phyloP scores from a whole-genome alignment of 35 echinoderm and acorn worm species.

The Chiridota heheva region DNA sequence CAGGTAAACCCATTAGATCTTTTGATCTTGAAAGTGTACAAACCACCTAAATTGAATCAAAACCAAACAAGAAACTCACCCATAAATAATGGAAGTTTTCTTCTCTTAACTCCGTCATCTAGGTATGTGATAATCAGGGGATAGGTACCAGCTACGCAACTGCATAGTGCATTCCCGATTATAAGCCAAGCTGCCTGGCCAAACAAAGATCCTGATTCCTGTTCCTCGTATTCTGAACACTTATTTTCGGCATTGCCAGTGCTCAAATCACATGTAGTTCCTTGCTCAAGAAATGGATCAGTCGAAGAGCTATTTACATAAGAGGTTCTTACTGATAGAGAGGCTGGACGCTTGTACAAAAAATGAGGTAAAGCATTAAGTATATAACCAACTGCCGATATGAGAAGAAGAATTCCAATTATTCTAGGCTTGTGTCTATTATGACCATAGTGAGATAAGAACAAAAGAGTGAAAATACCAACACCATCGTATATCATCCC shows the following conservation, averaged over 20 bases:
- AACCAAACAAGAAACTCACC: constrained; percentile 41
- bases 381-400: constrained; percentile 52
- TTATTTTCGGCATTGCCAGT: neutral
- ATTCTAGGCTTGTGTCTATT: constrained; percentile 76
- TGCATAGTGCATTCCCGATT: constrained; percentile 60
- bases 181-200: constrained; percentile 59
- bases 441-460: constrained; percentile 82
- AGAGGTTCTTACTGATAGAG: constrained; percentile 45
- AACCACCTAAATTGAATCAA: neutral
- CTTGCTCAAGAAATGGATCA: neutral
- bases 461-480: constrained; percentile 54
- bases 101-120: constrained; percentile 69
- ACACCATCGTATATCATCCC: constrained; percentile 53
- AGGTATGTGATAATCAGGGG: constrained; percentile 76
- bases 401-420: constrained; percentile 47
- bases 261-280: neutral
- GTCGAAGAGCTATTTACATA: neutral
- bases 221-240: constrained; percentile 49
- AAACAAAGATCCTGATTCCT: constrained; percentile 46
- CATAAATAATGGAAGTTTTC: constrained; percentile 61
- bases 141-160: constrained; percentile 45
- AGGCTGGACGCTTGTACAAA: constrained; percentile 50
- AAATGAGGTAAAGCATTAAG: constrained; percentile 71
- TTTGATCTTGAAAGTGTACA: too few relatives aligned
- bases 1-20: too few relatives aligned